Evolutionary conservation across 2,797 vertebrate species (phyloP), one percentile per base, ranked within the genome.

Genomic region (Sebastes aleutianus): DNA sequence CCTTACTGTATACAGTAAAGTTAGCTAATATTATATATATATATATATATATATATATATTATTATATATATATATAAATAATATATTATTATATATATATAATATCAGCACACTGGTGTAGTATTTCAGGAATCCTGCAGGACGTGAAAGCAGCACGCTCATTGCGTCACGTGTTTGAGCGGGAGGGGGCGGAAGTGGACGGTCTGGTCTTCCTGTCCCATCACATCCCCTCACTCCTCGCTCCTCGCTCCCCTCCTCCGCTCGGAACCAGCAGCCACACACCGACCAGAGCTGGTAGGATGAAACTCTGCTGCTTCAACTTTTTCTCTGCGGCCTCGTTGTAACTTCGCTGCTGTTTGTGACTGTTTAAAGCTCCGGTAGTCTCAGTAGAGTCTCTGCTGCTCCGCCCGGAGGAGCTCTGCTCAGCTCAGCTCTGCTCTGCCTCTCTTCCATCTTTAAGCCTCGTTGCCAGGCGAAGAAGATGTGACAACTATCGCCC

Each of bases 171-270:
- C 85, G 70, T 83, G 86, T 18, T 31, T 2, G 2, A 8, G 26
- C 16, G 34, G 50, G 57, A n/a, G 63, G 63, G 29, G 61, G 75
- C 87, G 90, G 90, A 92, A 90, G 86, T 78, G 50, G 79, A 57
- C 50, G 56, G 20, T 34, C 6, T 20, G 14, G 16, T 63, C 64
- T 88, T 89, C 85, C 90, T 59, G 62, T 83, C 66, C 66, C 63
- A 54, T 76, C 74, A 39, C 36, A 14, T 39, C 36, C 36, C 36
- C 36, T 39, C 36, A 13, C 36, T 39, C 36, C 36, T 39, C 36
- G 36, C 36, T 36, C 50, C 10, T 58, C 22, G 67, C 67, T 32
- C 13, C 22, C 22, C 50, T 47, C 22, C 39, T 27, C 63, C 39
- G 27, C n/a, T 67, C 64, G 29, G 58, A 43, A 18, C 9, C 36